These are phyloP conservation scores for Brachypterus glaber DNA, from an alignment of 2,888 invertebrate genomes.

Conservation along the genomic window DNA sequence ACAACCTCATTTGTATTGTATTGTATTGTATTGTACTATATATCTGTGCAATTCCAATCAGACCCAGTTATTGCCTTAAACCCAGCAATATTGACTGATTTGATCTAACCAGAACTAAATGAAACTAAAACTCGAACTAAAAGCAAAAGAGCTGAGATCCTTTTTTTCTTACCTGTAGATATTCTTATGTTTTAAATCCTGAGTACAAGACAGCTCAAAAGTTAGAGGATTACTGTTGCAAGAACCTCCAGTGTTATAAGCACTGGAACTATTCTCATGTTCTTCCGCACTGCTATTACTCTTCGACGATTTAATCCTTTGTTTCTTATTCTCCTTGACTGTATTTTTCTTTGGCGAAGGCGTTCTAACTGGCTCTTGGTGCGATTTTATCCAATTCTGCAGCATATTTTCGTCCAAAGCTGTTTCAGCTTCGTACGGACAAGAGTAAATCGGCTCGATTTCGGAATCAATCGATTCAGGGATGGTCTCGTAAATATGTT, in stretches of 20 bases:
- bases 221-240: constrained; percentile 56
- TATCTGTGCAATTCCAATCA: no score
- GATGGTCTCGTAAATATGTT: constrained; percentile 58
- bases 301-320: constrained; percentile 30
- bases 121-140: no score
- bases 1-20: no score
- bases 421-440: constrained; percentile 48
- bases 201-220: constrained; percentile 43
- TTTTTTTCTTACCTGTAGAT: constrained; percentile 28
- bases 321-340: constrained; percentile 23
- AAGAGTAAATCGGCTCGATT: constrained; percentile 53
- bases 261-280: constrained; percentile 56
- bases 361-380: constrained; percentile 20
- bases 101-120: no score
- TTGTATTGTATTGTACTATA: no score
- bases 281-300: constrained; percentile 45
- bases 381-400: constrained; percentile 33
- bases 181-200: constrained; percentile 38
- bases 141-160: no score
- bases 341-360: constrained; percentile 17
- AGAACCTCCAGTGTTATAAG: constrained; percentile 69
- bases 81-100: no score
- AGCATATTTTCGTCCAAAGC: constrained; percentile 31
- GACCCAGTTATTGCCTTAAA: no score
- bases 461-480: constrained; percentile 49